Conservation (phyloP, 2,888 invertebrate species). For the Aphrophora alni region DNA sequence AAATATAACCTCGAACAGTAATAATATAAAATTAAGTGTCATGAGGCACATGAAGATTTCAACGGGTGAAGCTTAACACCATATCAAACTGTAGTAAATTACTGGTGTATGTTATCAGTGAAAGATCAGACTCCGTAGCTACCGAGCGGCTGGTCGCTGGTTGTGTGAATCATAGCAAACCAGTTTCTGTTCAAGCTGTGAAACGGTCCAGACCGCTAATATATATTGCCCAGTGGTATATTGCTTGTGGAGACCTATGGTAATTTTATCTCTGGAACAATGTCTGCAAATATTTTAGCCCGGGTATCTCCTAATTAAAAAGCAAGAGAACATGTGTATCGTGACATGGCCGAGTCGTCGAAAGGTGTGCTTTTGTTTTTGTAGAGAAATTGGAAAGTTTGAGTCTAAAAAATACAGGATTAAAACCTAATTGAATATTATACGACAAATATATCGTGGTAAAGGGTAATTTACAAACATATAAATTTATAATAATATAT, state of each 20-base stretch:
- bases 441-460: too few relatives aligned
- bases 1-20: neutral
- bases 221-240: neutral
- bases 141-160: neutral
- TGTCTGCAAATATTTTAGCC: slow-evolving; percentile 2
- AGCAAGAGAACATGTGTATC: neutral
- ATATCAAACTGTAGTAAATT: slow-evolving; percentile 33
- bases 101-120: neutral
- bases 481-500: too few relatives aligned
- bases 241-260: neutral
- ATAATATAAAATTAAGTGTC: slow-evolving; percentile 19
- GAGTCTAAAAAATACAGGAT: too few relatives aligned
- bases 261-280: neutral
- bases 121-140: neutral
- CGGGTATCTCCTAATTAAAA: neutral
- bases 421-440: too few relatives aligned
- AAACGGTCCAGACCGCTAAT: neutral
- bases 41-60: slow-evolving; percentile 34
- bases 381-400: too few relatives aligned
- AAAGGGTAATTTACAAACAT: too few relatives aligned
- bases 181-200: neutral
- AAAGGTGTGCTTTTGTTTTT: too few relatives aligned
- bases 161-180: neutral
- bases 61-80: slow-evolving; percentile 32
- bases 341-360: too few relatives aligned